A percentile compares a stretch with the other conserved stretches of the same genome.
Conservation (phyloP, 2,888 invertebrate species). For the Mayetiola destructor region DNA sequence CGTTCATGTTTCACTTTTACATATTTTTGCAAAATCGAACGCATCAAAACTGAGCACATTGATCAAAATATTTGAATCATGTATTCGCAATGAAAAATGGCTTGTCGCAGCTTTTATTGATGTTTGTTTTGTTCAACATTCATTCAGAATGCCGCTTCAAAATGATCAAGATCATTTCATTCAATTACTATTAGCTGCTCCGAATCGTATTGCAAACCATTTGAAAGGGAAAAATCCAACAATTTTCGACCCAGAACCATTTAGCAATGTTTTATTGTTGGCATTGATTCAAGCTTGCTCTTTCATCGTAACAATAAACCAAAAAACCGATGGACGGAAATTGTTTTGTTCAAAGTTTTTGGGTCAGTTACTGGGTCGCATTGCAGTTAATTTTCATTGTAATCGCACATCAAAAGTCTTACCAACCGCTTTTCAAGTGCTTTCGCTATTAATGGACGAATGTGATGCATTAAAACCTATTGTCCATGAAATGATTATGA, state of each 20-base stretch:
- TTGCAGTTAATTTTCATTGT: slow-evolving; percentile 42
- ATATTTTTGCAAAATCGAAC: background rate
- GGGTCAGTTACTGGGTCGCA: slow-evolving; percentile 45
- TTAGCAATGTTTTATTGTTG: slow-evolving; percentile 42
- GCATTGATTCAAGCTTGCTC: slow-evolving; percentile 47
- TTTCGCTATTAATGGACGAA: slow-evolving; percentile 39
- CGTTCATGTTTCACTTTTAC: slow-evolving; percentile 19
- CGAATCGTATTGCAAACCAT: slow-evolving; percentile 55
- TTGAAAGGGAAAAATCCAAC: slow-evolving; percentile 41
- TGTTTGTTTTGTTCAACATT: too few species aligned
- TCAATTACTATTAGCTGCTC: slow-evolving; percentile 50
- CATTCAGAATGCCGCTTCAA: slow-evolving; percentile 15
- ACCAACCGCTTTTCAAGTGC: slow-evolving; percentile 38
- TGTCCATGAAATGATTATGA: slow-evolving; percentile 39
- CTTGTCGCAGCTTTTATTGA: slow-evolving; percentile 13
- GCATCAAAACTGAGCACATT: background rate
- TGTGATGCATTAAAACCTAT: slow-evolving; percentile 31
- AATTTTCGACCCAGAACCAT: slow-evolving; percentile 43
- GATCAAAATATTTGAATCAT: background rate
- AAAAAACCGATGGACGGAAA: slow-evolving; percentile 18
- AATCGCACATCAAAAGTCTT: slow-evolving; percentile 37
- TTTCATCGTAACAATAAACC: slow-evolving; percentile 39
- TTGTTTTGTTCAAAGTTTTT: slow-evolving; percentile 34
- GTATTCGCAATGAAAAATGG: background rate
- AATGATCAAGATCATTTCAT: slow-evolving; percentile 40